Percentiles rank a stretch among this genome's conserved stretches.
Evolutionary conservation across 1,140 invertebrate genomes (phyloP).

Genomic region (Popillia japonica): DNA sequence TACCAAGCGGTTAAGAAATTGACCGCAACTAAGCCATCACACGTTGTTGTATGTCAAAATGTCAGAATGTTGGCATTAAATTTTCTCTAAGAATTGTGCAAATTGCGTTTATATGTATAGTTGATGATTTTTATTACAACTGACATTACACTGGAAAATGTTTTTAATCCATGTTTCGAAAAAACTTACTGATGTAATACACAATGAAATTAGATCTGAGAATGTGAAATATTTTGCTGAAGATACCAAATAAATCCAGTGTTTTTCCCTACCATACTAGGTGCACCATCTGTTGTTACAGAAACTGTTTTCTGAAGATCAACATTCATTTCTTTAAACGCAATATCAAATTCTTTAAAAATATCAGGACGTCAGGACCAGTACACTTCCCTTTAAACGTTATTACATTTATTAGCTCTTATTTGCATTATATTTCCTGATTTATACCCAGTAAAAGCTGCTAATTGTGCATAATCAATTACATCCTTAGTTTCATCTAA

Average conservation of each 20-base stretch:
- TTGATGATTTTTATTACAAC: slow-evolving; percentile 42
- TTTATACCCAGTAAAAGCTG: too few relatives aligned
- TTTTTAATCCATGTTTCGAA: slow-evolving; percentile 35
- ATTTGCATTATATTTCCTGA: slow-evolving; percentile 10
- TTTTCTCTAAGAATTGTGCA: slow-evolving; percentile 42
- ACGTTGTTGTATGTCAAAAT: slow-evolving; percentile 43
- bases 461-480: too few relatives aligned
- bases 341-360: slow-evolving; percentile 37
- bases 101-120: slow-evolving; percentile 38
- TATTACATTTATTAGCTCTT: slow-evolving; percentile 37
- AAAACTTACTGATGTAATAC: slow-evolving; percentile 34
- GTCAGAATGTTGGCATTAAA: slow-evolving; percentile 38
- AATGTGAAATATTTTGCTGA: slow-evolving; percentile 40
- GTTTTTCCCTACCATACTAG: slow-evolving; percentile 37
- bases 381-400: slow-evolving; percentile 35
- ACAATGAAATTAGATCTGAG: slow-evolving; percentile 37
- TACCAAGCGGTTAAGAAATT: slow-evolving; percentile 36
- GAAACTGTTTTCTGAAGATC: slow-evolving; percentile 24
- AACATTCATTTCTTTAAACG: slow-evolving; percentile 39
- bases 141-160: slow-evolving; percentile 41
- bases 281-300: slow-evolving; percentile 28
- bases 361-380: slow-evolving; percentile 36
- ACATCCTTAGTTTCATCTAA: too few relatives aligned
- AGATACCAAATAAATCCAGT: slow-evolving; percentile 29
- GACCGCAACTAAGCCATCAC: slow-evolving; percentile 38